Percentiles rank a stretch among this genome's conserved stretches.
phyloP scores from a whole-genome alignment of 2,888 invertebrate species.

The Chymomyza procnemis region DNA sequence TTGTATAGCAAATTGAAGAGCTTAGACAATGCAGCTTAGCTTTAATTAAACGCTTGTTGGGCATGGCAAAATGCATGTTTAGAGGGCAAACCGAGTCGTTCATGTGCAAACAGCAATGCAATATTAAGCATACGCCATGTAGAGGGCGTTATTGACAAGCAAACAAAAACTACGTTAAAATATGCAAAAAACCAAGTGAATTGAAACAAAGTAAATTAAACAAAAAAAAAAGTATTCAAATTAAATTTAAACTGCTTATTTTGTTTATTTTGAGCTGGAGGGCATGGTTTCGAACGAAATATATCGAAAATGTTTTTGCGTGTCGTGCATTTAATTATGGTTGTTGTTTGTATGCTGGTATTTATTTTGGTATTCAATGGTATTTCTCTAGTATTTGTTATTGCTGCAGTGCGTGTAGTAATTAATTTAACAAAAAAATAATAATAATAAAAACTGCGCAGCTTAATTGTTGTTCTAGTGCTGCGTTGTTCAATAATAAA shows the following conservation, averaged over 20 bases:
- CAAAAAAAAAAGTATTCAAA: neutral
- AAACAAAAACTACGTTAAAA: neutral
- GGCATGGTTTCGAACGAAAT: neutral
- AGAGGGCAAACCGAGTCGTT: neutral
- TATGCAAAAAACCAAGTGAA: neutral
- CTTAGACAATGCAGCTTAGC: neutral
- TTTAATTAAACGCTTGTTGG: neutral
- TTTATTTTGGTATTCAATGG: neutral
- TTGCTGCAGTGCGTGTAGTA: constrained; percentile 32
- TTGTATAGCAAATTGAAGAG: neutral
- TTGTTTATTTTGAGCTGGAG: neutral
- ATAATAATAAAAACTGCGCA: constrained; percentile 3
- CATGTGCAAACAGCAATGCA: neutral
- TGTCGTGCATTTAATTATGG: constrained; percentile 34
- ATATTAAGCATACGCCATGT: neutral
- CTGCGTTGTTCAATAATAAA: constrained; percentile 18
- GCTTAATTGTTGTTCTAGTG: constrained; percentile 16
- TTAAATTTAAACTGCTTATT: neutral
- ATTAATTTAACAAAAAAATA: constrained; percentile 46
- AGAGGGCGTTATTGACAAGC: neutral
- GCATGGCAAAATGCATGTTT: neutral
- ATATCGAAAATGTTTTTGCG: constrained; percentile 6
- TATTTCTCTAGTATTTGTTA: constrained; percentile 11
- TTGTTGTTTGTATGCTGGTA: constrained; percentile 24
- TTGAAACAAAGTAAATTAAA: neutral